Evolutionary conservation across 2,797 vertebrate species (phyloP).

Genomic region (Tympanoctomys barrerae): DNA sequence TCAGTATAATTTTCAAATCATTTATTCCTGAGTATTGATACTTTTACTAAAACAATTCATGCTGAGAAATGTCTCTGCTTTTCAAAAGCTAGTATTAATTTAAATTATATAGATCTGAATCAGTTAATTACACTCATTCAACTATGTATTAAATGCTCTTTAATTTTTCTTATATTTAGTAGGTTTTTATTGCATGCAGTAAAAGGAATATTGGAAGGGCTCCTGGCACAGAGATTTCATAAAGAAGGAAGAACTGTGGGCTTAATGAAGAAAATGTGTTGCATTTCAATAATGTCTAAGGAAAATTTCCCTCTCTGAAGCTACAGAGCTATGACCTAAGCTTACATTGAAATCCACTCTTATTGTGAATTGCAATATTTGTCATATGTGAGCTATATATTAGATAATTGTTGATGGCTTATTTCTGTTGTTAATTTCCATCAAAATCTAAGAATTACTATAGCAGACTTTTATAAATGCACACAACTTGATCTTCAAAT

Average conservation of each 20-base stretch:
- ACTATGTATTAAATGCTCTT: conserved; percentile 57
- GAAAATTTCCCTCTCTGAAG: neutral
- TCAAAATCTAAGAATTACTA: neutral
- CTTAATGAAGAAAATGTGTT: neutral
- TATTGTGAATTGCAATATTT: neutral
- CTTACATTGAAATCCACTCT: neutral
- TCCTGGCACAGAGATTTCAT: neutral
- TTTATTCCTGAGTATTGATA: conserved; percentile 63
- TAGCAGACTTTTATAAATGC: neutral
- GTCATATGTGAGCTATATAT: neutral
- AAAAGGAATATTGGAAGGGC: neutral
- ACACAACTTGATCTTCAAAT: neutral
- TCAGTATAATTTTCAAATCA: conserved; percentile 61
- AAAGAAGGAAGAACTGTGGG: neutral
- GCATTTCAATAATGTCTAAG: neutral
- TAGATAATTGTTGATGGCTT: neutral
- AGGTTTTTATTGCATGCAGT: conserved; percentile 2
- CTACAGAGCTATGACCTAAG: neutral
- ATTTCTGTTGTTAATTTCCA: neutral
- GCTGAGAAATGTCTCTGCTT: conserved; percentile 14
- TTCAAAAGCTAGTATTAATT: conserved; percentile 62
- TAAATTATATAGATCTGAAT: conserved; percentile 39
- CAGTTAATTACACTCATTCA: conserved; percentile 40
- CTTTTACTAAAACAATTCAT: conserved; percentile 20
- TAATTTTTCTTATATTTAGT: conserved; percentile 61